Base-by-base conservation (phyloP, 2,797 vertebrate species). In the Cetoscarus ocellatus region DNA sequence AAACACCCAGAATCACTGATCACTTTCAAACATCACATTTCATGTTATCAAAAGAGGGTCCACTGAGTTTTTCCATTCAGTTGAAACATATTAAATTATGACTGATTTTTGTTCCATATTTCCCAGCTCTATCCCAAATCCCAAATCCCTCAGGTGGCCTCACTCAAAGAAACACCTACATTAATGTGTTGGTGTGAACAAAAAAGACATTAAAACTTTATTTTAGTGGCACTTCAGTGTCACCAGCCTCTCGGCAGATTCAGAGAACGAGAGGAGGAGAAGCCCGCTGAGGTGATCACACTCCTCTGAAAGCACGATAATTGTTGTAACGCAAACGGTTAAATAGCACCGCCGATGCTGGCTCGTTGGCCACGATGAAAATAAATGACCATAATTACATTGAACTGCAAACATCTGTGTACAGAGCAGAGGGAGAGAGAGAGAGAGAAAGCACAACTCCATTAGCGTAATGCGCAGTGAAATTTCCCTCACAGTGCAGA, bases 381-480 rank as follows among this genome's bases (percentile, higher is more conserved):
- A 92, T 90, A 93, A 95, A 95, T 92, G 92, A 91, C 89, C 85
- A 83, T 94, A 94, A 94, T 95, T 95, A 95, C 78, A 74, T 89
- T 84, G 76, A 92, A 92, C 93, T 86, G 89, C 88, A 91, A 92
- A 93, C 93, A 93, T 92, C 90, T 93, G 91, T 91, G 92, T 87
- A 86, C 82, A 78, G 77, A 83, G 82, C 67, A 67, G 68, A 61
- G 66, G 60, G 67, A 40, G 59, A 15, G 75, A 10, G 47, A 68
- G 67, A 35, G 53, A 82, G 72, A 87, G 83, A 84, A 88, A 83
- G 85, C 86, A 92, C 82, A 89, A 89, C 93, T 93, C 93, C 94
- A 95, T 95, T 95, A 95, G 92, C 70, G 92, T 94, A 94, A 94
- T 93, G 93, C 75, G 78, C 93, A 90, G 93, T 93, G 92, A 92